Evolutionary conservation across 1,140 invertebrate genomes (phyloP).

Genomic region (Wiebesia pumilae): DNA sequence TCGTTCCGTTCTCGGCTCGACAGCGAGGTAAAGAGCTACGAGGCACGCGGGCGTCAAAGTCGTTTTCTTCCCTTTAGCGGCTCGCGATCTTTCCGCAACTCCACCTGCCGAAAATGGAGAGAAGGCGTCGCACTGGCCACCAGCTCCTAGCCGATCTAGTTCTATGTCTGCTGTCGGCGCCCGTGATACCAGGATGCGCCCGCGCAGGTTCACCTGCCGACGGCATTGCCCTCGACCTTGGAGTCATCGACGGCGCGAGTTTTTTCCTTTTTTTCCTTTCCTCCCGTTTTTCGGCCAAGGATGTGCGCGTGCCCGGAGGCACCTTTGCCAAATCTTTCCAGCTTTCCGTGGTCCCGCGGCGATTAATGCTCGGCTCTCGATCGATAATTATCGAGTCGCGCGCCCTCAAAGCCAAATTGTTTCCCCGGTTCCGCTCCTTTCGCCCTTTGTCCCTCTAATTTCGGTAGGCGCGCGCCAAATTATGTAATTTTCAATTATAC

Average conservation of each 20-base stretch:
- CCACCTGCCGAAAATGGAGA: constrained; percentile 69
- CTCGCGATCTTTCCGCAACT: constrained; percentile 65
- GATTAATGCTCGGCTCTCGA: not conserved
- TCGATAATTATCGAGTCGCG: constrained; percentile 25
- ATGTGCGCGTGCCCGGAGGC: not conserved
- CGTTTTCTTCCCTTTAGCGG: constrained; percentile 66
- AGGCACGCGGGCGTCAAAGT: constrained; percentile 62
- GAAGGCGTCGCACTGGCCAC: constrained; percentile 65
- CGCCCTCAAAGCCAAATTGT: constrained; percentile 18
- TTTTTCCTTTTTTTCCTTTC: too few species aligned
- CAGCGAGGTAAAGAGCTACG: not conserved
- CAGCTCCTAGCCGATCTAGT: constrained; percentile 67
- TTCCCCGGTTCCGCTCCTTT: constrained; percentile 18
- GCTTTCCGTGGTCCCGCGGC: not conserved
- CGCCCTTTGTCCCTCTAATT: constrained; percentile 12
- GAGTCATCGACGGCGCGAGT: not conserved
- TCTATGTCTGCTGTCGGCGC: constrained; percentile 61
- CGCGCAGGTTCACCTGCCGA: constrained; percentile 31
- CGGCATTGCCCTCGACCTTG: constrained; percentile 41
- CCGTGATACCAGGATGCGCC: constrained; percentile 39
- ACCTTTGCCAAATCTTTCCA: constrained; percentile 8
- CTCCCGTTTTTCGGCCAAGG: not conserved
- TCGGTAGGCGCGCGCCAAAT: not conserved
- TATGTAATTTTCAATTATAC: constrained; percentile 49
- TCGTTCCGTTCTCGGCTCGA: too few species aligned